phyloP scores from a whole-genome alignment of 2,888 invertebrate genomes.

The Nephrotoma appendiculata region DNA sequence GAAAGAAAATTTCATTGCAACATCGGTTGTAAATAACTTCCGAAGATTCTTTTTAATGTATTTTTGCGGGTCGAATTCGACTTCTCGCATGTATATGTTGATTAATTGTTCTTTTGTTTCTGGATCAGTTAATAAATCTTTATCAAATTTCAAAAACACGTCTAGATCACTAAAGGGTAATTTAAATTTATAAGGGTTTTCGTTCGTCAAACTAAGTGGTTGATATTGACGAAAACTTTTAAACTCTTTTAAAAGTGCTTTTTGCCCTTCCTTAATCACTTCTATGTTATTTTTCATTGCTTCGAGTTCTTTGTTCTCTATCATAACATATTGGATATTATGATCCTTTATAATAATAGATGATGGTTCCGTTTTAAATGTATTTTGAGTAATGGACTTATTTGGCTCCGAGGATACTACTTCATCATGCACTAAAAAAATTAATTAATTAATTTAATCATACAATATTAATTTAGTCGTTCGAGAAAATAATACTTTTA shows the following conservation, averaged over 20 bases:
- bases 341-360: neutral
- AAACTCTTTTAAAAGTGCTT: neutral
- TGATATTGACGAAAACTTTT: neutral
- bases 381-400: neutral
- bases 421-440: neutral
- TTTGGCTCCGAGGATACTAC: neutral
- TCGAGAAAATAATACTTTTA: neutral
- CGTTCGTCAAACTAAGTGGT: neutral
- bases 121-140: neutral
- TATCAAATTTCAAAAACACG: neutral
- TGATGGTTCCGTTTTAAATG: neutral
- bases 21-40: neutral
- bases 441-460: neutral
- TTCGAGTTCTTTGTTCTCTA: neutral
- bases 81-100: neutral
- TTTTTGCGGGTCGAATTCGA: neutral
- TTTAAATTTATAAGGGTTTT: neutral
- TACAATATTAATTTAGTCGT: neutral
- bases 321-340: neutral
- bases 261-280: neutral
- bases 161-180: neutral
- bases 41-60: neutral
- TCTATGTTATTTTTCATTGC: neutral
- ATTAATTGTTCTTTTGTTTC: neutral
- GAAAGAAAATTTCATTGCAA: neutral